phyloP scores from a whole-genome alignment of 2,113 vertebrate genomes.

The Leucosticte australis region DNA sequence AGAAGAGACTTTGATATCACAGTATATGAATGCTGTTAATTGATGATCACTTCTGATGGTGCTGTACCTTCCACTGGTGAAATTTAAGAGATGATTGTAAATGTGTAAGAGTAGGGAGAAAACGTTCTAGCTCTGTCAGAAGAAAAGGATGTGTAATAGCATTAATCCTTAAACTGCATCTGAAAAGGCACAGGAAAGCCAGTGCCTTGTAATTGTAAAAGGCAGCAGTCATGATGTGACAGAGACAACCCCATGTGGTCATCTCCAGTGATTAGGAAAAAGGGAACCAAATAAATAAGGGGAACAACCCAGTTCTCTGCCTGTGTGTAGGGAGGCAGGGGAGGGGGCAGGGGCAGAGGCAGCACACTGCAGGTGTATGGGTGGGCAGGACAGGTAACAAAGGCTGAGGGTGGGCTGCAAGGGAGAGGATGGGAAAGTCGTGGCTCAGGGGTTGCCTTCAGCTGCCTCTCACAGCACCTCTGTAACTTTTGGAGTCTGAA shows the following conservation, averaged over 20 bases:
- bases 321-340: neutral
- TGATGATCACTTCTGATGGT: slow-evolving; percentile 14
- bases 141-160: neutral
- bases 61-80: neutral
- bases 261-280: neutral
- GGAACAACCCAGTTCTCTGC: neutral
- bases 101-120: neutral
- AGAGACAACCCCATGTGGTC: neutral
- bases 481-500: neutral
- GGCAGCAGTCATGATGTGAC: neutral
- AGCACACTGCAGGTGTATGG: neutral
- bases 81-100: slow-evolving; percentile 5
- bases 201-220: neutral
- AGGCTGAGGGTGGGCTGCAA: neutral
- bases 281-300: neutral
- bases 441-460: neutral
- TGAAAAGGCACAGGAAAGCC: neutral
- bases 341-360: neutral
- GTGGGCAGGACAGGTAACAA: neutral
- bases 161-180: neutral
- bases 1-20: neutral
- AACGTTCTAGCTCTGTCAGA: neutral
- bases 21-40: neutral
- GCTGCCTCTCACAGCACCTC: fast-evolving
- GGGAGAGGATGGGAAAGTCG: neutral